Evolutionary conservation across 2,113 vertebrate species (phyloP).

Genomic region (Choloepus hoffmanni): DNA sequence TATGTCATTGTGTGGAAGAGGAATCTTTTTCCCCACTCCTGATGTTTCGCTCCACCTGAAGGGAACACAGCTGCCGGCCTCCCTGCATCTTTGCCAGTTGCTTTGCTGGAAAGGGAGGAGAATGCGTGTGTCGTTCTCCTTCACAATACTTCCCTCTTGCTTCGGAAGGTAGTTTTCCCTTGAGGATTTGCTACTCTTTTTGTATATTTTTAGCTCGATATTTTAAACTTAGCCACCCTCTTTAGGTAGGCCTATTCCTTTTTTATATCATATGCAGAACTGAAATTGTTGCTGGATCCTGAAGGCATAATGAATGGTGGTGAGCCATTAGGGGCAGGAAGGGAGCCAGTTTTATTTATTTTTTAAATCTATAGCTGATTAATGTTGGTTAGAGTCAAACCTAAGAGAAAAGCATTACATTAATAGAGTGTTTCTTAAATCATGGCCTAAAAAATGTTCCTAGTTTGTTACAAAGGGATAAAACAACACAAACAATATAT

Average conservation of each 20-base stretch:
- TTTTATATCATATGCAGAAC: neutral
- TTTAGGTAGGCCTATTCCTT: neutral
- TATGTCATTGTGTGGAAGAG: too few relatives aligned
- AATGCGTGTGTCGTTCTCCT: neutral
- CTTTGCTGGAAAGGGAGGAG: accelerated
- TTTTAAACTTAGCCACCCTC: neutral
- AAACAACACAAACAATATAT: neutral
- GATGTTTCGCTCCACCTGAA: neutral
- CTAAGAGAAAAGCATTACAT: neutral
- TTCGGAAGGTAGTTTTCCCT: neutral
- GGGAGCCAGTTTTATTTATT: neutral
- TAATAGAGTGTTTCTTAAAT: neutral
- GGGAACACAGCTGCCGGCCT: neutral
- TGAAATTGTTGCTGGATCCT: neutral
- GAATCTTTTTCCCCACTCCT: neutral
- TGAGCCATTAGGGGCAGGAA: neutral
- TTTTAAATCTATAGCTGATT: constrained; percentile 28
- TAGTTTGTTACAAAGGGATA: neutral
- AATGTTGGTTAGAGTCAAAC: neutral
- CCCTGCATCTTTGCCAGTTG: neutral
- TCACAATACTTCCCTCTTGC: neutral
- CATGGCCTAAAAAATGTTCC: neutral
- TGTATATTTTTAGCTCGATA: neutral
- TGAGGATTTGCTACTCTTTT: neutral
- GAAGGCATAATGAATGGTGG: neutral